Evolutionary conservation across 2,797 vertebrate genomes (phyloP), one percentile per base, ranked within the genome.

Genomic region (Ispidina picta): DNA sequence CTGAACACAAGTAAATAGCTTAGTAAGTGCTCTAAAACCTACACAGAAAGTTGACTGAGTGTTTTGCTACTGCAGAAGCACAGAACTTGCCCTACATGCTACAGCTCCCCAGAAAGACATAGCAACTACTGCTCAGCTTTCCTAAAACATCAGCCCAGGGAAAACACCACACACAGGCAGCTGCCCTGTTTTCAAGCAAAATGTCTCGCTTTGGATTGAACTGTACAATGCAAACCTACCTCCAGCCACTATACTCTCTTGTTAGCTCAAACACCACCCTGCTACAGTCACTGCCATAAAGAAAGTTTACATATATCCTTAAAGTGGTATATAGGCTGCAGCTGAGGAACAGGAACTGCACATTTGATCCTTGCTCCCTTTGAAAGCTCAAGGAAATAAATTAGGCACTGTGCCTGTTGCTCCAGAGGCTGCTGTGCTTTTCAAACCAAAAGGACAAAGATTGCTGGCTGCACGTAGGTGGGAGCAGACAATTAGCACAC

Each of bases 381-480:
- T 11, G 4, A 33, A 54, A 77, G 54, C 43, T 49, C 56, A 31
- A 51, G 62, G 35, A 89, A 83, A 52, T 15, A 76, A 77, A 76
- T 41, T 2, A 62, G 41, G 68, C 43, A 5, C 41, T 2, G 31
- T 29, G 43, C 39, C 10, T 62, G 75, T 6, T 14, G 83, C 59
- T 69, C 6, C 9, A 66, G 43, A 85, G 35, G 62, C 62, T 83
- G 89, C 86, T 77, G 72, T 20, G 81, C 78, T 85, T 63, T 83
- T 81, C 33, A 80, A 85, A 77, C 10, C n/a, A 20, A 73, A 75
- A 49, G 48, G 63, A 74, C 55, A 31, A 35, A 78, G 43, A 52
- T 1, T 17, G 19, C 69, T 65, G 70, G 11, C 73, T 58, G 41
- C 64, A 17, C 1, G 0, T 12, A 9, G 15, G n/a, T 15, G 58